A percentile compares a stretch with the other conserved stretches of the same genome.
These are phyloP conservation scores for Clusia tigrina DNA, from an alignment of 2,888 invertebrate genomes.

Conservation along the genomic window DNA sequence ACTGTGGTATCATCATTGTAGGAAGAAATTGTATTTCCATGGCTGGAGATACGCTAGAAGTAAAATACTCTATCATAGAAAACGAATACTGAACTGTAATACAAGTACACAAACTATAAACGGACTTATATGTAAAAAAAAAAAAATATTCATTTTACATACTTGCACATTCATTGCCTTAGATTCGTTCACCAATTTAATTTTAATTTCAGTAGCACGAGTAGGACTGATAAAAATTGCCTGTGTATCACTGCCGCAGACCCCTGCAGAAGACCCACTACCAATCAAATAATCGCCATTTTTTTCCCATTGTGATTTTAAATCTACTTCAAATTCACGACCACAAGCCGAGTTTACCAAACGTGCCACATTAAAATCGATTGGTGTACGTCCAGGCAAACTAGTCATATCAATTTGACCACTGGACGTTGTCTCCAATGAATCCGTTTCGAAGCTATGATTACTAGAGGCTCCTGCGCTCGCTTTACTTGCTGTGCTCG, in stretches of 20 bases:
- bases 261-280: slow-evolving; percentile 26
- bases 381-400: slow-evolving; percentile 53
- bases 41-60: slow-evolving; percentile 49
- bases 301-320: slow-evolving; percentile 61
- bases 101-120: not conserved
- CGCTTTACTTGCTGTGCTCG: slow-evolving; percentile 55
- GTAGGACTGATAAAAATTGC: slow-evolving; percentile 74
- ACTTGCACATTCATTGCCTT: slow-evolving; percentile 62
- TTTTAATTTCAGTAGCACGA: slow-evolving; percentile 59
- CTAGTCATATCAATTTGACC: slow-evolving; percentile 40
- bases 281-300: slow-evolving; percentile 38
- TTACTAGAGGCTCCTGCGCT: slow-evolving; percentile 54
- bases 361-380: slow-evolving; percentile 62
- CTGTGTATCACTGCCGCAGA: slow-evolving; percentile 50
- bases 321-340: slow-evolving; percentile 58
- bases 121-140: not conserved
- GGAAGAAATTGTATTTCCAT: slow-evolving; percentile 37
- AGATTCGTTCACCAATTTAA: slow-evolving; percentile 61
- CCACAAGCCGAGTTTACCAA: slow-evolving; percentile 60
- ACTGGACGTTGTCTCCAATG: slow-evolving; percentile 58
- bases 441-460: slow-evolving; percentile 61
- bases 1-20: slow-evolving; percentile 51
- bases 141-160: slow-evolving; percentile 19
- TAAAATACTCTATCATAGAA: not conserved
- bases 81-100: not conserved